Base-by-base conservation (phyloP, 2,797 vertebrate genomes). In the Chelidonichthys spinosus region DNA sequence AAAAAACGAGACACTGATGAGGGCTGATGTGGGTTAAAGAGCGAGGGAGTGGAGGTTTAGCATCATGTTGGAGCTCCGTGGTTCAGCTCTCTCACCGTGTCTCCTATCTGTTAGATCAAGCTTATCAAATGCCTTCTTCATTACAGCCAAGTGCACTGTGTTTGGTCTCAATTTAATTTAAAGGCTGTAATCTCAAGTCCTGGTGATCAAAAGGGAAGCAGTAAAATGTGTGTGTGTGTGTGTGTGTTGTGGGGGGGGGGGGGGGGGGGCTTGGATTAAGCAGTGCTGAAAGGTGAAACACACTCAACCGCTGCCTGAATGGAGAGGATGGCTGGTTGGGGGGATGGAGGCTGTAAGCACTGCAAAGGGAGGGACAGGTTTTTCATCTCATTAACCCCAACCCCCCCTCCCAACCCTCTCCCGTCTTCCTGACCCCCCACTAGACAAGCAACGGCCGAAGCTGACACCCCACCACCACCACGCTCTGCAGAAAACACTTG, bases 281-380 rank as follows among this genome's bases (percentile, higher is more conserved):
- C 66, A 36, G 79, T 53, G 64, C 89, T 90, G 89, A 89, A 87
- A 91, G 87, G 83, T 85, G 83, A 90, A 90, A 83, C 82, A 78
- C 87, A 81, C 87, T 89, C 70, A 53, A 74, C 88, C 72, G 78
- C 68, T 33, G 86, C 72, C 42, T 92, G 82, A 89, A 92, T 85
- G 50, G 71, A 69, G 71, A 36, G 52, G 65, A 81, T 64, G 76
- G 61, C 72, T 78, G 79, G 76, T 44, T 52, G 81, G 53, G 81
- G 76, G 81, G 81, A 68, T 53, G 85, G 84, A 70, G 75, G 72
- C 67, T 43, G 60, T 43, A 62, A 32, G 76, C 44, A 76, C 43
- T 78, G 60, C 49, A 81, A 67, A 85, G 62, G 68, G 55, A 74
- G 69, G 75, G 63, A 40, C 37, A 33, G 81, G 65, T 74, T 90